These are phyloP conservation scores for Marasmarcha lunaedactyla DNA, from an alignment of 2,888 invertebrate species.

Conservation along the genomic window DNA sequence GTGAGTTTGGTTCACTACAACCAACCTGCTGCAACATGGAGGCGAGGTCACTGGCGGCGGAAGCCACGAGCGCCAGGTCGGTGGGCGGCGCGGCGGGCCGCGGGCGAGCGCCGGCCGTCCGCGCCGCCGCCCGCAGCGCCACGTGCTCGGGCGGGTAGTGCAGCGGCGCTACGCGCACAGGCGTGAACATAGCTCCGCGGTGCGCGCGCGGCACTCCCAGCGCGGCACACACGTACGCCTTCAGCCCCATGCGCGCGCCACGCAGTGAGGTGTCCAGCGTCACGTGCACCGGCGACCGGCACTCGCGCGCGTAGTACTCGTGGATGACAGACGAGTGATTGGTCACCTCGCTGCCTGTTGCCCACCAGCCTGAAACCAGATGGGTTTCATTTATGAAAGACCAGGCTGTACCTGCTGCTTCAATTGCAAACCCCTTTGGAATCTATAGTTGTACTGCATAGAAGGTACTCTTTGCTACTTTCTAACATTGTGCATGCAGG, in stretches of 20 bases:
- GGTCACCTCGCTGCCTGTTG: conserved; percentile 96
- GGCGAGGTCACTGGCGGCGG: conserved; percentile 84
- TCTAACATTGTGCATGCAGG: background rate
- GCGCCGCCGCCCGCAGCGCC: conserved; percentile 70
- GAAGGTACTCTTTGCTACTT: too few species aligned
- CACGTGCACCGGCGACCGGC: conserved; percentile 93
- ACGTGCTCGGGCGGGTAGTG: conserved; percentile 85
- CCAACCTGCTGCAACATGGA: conserved; percentile 79
- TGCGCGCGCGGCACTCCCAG: conserved; percentile 94
- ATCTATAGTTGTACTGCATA: too few species aligned
- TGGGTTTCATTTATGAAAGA: too few species aligned
- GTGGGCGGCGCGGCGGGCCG: conserved; percentile 76
- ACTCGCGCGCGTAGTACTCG: conserved; percentile 96
- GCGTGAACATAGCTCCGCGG: conserved; percentile 97
- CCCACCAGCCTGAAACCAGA: conserved; percentile 92
- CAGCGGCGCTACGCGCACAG: conserved; percentile 88
- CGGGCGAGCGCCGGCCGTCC: conserved; percentile 54
- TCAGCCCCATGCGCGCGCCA: conserved; percentile 91
- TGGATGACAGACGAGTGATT: conserved; percentile 97
- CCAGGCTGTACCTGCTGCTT: too few species aligned
- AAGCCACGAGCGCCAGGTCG: conserved; percentile 82
- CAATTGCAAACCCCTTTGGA: too few species aligned
- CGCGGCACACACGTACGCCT: conserved; percentile 92
- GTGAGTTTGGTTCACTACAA: too few species aligned
- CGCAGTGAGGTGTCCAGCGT: conserved; percentile 94